Conservation (phyloP, 2,888 invertebrate species). For the Heliconius aoede region DNA sequence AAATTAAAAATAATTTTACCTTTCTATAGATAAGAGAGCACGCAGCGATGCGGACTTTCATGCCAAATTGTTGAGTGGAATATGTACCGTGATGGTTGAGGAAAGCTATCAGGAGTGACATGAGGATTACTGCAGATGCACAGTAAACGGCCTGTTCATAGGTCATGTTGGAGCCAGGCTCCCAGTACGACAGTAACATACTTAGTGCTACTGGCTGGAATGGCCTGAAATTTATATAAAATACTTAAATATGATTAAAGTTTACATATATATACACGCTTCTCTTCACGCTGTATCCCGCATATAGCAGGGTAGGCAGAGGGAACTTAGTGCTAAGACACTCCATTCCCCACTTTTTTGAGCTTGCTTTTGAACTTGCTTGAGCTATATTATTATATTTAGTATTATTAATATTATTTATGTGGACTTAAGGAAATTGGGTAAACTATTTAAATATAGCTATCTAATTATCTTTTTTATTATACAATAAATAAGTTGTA, state of each 20-base stretch:
- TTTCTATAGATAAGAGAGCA: constrained; percentile 94
- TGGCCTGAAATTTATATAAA: constrained; percentile 70
- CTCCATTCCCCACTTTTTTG: no score
- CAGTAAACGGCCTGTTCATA: constrained; percentile 85
- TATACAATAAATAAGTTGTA: no score
- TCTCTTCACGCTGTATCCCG: no score
- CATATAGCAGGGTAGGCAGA: no score
- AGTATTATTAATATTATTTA: no score
- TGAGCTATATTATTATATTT: no score
- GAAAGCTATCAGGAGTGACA: constrained; percentile 83
- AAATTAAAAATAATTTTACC: constrained; percentile 73
- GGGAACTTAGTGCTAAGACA: no score
- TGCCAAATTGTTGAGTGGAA: constrained; percentile 89
- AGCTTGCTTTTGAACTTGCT: no score
- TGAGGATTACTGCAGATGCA: constrained; percentile 82
- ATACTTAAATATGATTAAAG: constrained; percentile 44
- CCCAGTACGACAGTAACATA: constrained; percentile 86
- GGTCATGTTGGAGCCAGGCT: constrained; percentile 74
- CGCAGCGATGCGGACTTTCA: constrained; percentile 91
- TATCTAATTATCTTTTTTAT: no score
- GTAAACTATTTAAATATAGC: no score
- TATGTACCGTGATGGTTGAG: constrained; percentile 87
- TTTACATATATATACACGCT: neutral
- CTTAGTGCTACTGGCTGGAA: constrained; percentile 87
- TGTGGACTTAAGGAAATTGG: no score